Base-by-base conservation (phyloP, 2,113 vertebrate genomes). In the Sceloporus tristichus region DNA sequence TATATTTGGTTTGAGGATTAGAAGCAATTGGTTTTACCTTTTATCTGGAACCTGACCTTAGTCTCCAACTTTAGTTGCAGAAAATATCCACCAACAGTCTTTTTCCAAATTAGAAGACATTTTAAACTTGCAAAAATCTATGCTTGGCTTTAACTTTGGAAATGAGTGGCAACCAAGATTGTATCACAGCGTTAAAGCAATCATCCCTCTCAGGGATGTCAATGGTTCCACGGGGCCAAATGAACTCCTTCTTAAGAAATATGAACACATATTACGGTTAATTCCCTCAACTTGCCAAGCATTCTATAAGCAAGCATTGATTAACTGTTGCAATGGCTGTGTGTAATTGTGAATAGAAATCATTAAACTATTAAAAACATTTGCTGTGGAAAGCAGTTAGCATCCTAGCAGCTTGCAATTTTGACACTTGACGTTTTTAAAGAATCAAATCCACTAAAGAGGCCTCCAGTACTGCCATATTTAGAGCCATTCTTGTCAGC, bases 321-420 rank as follows among this genome's bases (percentile, higher is more conserved):
- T 94, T 94, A 93, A 95, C 88, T 92, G 85, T 87, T 87, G 88
- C 76, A 93, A 96, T 92, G 88, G 92, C 48, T 90, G 91, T 93
- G 89, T 92, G 90, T 95, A 94, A 94, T 94, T 90, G 94, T 86
- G 91, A 90, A 87, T 81, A 27, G 1, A 92, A 94, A 92, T 92
- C 93, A 86, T 91, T 91, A 93, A 94, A 93, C 89, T 92, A 92
- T 83, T 77, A 94, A 84, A 91, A 77, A 76, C 89, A 25, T 85
- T 94, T 88, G 74, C 0, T 78, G 5, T 75, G 75, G 0, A 0
- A 79, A 84, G 91, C 90, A 90, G 79, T 9, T 80, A 78, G 13
- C 80, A 16, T 34, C 83, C 27, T 70, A 29, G 27, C 80, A 91
- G 90, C 92, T 93, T 87, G 90, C 62, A 70, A 34, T n/a, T 90